Conservation (phyloP, 2,888 invertebrate species). For the Hofmannophila pseudospretella region DNA sequence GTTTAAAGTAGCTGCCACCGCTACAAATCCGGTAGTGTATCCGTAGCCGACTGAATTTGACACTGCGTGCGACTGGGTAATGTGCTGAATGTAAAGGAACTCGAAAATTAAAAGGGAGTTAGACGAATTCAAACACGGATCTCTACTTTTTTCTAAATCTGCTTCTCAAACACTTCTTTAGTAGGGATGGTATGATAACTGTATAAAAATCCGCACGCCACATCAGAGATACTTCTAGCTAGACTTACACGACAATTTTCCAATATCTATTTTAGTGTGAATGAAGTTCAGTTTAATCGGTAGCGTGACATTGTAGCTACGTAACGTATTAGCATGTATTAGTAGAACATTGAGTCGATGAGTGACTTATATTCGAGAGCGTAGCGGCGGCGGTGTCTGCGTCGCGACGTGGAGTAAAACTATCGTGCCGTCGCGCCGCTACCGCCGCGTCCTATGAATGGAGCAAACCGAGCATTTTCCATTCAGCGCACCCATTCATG, state of each 20-base stretch:
- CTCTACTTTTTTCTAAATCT: too few species aligned
- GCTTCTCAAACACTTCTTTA: too few species aligned
- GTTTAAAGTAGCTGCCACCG: slow-evolving; percentile 8
- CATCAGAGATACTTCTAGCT: too few species aligned
- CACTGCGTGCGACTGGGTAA: too few species aligned
- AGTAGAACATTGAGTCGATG: slow-evolving; percentile 19
- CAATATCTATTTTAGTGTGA: slow-evolving; percentile 13
- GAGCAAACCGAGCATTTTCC: slow-evolving; percentile 63
- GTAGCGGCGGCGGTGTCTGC: slow-evolving; percentile 24
- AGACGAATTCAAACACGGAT: too few species aligned
- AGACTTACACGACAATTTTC: slow-evolving; percentile 4
- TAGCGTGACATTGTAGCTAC: slow-evolving; percentile 9
- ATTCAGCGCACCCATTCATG: slow-evolving; percentile 71
- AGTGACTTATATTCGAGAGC: slow-evolving; percentile 18
- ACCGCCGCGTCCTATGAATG: slow-evolving; percentile 44
- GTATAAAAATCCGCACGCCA: too few species aligned
- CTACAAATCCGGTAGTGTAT: slow-evolving; percentile 10
- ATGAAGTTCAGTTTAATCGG: slow-evolving; percentile 15
- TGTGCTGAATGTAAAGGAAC: too few species aligned
- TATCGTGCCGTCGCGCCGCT: slow-evolving; percentile 6
- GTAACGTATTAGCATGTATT: slow-evolving; percentile 12
- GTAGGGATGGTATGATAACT: too few species aligned
- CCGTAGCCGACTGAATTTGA: slow-evolving; percentile 2
- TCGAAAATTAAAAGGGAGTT: too few species aligned
- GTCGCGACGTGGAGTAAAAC: slow-evolving; percentile 14